Evolutionary conservation across 2,888 invertebrate genomes (phyloP).

Genomic region (Esperia sulphurella): DNA sequence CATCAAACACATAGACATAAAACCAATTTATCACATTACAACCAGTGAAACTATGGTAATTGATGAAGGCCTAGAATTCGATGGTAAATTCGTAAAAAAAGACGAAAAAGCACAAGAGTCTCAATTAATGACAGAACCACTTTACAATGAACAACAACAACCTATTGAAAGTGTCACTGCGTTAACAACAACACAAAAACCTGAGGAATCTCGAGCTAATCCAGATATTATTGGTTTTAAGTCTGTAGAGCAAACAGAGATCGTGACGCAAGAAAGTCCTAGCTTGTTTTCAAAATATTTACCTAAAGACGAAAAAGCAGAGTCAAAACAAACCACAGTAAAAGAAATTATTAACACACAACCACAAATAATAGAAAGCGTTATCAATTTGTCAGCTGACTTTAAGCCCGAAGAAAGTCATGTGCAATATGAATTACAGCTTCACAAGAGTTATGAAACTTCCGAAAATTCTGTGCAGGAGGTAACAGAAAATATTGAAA

Average conservation of each 20-base stretch:
- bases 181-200: conserved; percentile 11
- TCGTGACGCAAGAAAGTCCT: conserved; percentile 27
- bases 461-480: conserved; percentile 43
- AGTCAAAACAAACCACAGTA: conserved; percentile 25
- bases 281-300: conserved; percentile 17
- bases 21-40: conserved; percentile 42
- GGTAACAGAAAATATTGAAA: conserved; percentile 24
- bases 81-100: conserved; percentile 10
- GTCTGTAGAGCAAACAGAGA: conserved; percentile 28
- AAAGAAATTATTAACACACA: conserved; percentile 41
- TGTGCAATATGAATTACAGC: conserved; percentile 34
- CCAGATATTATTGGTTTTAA: conserved; percentile 9
- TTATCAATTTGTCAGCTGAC: conserved; percentile 22
- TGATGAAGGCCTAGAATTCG: conserved; percentile 38
- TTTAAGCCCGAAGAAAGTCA: conserved; percentile 28
- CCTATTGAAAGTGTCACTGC: conserved; percentile 25
- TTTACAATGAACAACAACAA: conserved; percentile 33
- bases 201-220: conserved; percentile 18
- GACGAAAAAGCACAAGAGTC: conserved; percentile 29
- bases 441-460: conserved; percentile 46
- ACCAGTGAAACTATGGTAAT: conserved; percentile 48
- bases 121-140: conserved; percentile 27
- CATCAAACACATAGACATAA: conserved; percentile 38
- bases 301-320: conserved; percentile 41
- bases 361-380: conserved; percentile 44